Evolutionary conservation across 2,797 vertebrate genomes (phyloP).

Genomic region (Otus scops): DNA sequence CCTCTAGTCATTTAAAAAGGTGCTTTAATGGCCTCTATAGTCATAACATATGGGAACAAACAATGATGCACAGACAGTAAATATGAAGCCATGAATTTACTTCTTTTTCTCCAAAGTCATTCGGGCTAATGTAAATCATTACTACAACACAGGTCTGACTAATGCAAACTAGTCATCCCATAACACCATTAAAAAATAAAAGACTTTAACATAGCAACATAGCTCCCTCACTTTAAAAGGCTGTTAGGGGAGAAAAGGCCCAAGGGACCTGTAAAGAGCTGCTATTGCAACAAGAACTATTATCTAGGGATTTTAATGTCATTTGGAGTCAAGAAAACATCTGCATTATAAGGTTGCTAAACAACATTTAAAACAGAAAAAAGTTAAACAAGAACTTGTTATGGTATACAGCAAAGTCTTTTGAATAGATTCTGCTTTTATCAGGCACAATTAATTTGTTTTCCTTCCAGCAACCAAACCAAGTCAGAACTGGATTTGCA

Average conservation of each 20-base stretch:
- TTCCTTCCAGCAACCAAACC: not conserved
- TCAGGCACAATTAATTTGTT: not conserved
- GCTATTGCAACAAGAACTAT: not conserved
- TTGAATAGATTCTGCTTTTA: not conserved
- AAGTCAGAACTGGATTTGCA: not conserved
- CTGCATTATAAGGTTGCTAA: not conserved
- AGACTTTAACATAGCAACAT: not conserved
- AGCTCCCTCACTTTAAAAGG: not conserved
- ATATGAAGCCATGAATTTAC: not conserved
- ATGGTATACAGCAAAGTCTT: not conserved
- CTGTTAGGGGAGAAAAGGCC: not conserved
- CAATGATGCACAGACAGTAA: not conserved
- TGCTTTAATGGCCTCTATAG: not conserved
- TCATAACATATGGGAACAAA: not conserved
- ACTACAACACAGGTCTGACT: not conserved
- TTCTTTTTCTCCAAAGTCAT: not conserved
- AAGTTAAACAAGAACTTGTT: not conserved
- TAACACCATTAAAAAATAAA: not conserved
- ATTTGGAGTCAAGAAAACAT: constrained; percentile 8
- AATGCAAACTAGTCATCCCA: not conserved
- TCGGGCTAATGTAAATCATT: not conserved
- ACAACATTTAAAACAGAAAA: not conserved
- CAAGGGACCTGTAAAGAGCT: not conserved
- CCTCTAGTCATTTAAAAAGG: not conserved
- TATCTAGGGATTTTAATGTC: not conserved